Base-by-base conservation (phyloP, 2,113 vertebrate species). In the Triplophysa rosa region DNA sequence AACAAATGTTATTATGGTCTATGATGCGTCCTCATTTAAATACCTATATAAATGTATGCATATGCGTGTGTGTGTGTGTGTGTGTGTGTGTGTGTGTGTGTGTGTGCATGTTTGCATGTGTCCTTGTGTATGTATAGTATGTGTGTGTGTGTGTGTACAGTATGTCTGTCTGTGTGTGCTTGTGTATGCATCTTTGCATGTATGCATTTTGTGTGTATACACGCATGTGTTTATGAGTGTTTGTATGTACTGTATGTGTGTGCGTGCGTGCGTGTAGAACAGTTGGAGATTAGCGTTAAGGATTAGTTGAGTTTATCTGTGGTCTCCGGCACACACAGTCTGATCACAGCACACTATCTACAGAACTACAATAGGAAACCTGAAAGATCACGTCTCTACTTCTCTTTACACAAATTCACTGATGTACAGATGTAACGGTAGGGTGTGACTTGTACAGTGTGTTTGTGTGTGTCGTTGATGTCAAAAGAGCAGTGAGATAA, bases 241-340 rank as follows among this genome's bases (percentile, higher is more conserved):
- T 29, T 29, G 2, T 24, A 24, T 24, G 24, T 1, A 24, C 24
- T 24, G 24, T 24, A 24, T 11, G 21, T 58, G 56, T 65, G 29
- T 45, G 70, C 40, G 69, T 29, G 70, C 82, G 85, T 80, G 83
- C 88, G 88, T 92, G 88, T 92, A 56, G 90, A 89, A 78, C 92
- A 90, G 84, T 37, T 78, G 83, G 90, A 89, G 91, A 92, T 93
- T 92, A 92, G 74, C 79, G 17, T 12, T 72, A 72, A 21, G 74
- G 82, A 81, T 84, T 84, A 80, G 17, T 40, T 67, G 37, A 77
- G 78, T 67, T 58, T 47, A 80, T 67, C 77, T 73, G 6, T 52
- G 26, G 52, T 23, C 58, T 81, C 47, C 29, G 23, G 17, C 56
- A 47, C 66, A 29, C 66, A n/a, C 72, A 75, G 58, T 63, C 59